Base-by-base conservation (phyloP, 2,888 invertebrate species). In the Listrodromus nycthemerus region DNA sequence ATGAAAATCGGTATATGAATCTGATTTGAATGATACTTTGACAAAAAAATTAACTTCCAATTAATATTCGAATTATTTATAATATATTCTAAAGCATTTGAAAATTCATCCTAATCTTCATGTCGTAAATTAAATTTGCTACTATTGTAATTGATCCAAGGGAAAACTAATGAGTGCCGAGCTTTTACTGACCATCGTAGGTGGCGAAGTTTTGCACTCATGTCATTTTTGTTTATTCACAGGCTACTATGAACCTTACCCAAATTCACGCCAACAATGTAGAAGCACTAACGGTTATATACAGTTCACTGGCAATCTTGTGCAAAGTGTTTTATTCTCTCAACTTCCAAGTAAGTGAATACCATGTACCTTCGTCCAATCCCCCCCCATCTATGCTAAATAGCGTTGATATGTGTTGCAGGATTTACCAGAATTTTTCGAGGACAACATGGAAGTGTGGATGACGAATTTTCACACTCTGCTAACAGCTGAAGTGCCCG, bases 391-490 rank as follows among this genome's bases (percentile, higher is more conserved):
- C 3, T 45, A 41, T 76, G 69, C 65, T 33, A 7, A 65, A 33
- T n/a, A 30, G 27, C 37, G 58, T 67, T 50, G 50, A n/a, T 71
- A 78, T 30, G 69, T 67, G 83, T 85, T 86, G 33, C 87, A 95
- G 95, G 99, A 99, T 94, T 94, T 99, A 88, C 99, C 99, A 0
- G 99, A 99, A 94, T 99, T 98, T 94, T 99, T 99, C 93, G 99
- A 99, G 94, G 99, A 99, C 92, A 98, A 99, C 93, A 98, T 99
- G 97, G 95, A 95, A 27, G 95, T 95, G 0, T 99, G 99, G 99
- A 99, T 99, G 99, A 95, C 96, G 0, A 96, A 98, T 90, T 97
- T 99, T 89, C 96, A 98, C 71, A 95, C 95, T 41, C 94, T 99
- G 45, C 94, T 99, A 48, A 96, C 96, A 80, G 95, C 95, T 0